These are phyloP conservation scores for Zele albiditarsus DNA, from an alignment of 2,888 invertebrate genomes.

Conservation along the genomic window DNA sequence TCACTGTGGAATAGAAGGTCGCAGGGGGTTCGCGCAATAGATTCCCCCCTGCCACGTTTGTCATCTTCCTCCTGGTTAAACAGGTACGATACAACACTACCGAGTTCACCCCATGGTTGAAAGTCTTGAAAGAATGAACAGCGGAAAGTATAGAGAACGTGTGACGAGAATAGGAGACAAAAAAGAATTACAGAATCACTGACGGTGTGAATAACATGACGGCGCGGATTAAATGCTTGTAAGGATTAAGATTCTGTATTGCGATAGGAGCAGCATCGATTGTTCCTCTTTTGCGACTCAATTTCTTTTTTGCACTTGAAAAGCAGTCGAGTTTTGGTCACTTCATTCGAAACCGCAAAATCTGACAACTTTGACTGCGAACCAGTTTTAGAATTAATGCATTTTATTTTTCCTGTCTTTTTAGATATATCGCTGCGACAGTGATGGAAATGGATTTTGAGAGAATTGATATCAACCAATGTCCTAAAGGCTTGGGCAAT, in stretches of 20 bases:
- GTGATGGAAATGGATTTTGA: constrained; percentile 98
- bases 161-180: constrained; percentile 25
- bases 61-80: constrained; percentile 46
- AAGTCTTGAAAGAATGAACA: background rate
- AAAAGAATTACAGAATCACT: constrained; percentile 11
- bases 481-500: constrained; percentile 92
- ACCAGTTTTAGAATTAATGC: constrained; percentile 12
- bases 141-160: background rate
- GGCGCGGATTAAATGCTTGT: constrained; percentile 51
- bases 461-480: constrained; percentile 97
- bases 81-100: constrained; percentile 36
- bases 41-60: constrained; percentile 3
- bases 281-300: constrained; percentile 32
- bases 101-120: constrained; percentile 15
- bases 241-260: constrained; percentile 49
- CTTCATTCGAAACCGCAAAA: constrained; percentile 26
- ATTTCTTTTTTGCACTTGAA: constrained; percentile 17
- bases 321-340: constrained; percentile 24
- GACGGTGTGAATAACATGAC: constrained; percentile 41
- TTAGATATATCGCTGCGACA: constrained; percentile 90
- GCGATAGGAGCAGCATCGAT: constrained; percentile 40
- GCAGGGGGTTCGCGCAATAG: constrained; percentile 36
- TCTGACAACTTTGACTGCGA: constrained; percentile 2
- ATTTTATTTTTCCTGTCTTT: background rate
- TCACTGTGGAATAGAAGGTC: constrained; percentile 36